phyloP scores from a whole-genome alignment of 1,140 invertebrate species.

The Diorhabda carinulata region DNA sequence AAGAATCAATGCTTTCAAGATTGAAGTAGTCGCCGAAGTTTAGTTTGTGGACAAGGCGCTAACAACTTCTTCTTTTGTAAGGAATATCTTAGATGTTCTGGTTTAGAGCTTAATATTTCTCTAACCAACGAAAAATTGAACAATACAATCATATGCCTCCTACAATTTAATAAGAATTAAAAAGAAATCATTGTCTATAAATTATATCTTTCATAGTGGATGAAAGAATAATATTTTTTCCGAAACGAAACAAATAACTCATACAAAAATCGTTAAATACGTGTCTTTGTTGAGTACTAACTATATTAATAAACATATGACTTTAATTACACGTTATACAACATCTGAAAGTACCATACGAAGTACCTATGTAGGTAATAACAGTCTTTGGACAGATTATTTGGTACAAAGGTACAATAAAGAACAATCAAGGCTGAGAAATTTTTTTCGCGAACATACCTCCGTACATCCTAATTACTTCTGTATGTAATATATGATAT shows the following conservation, averaged over 20 bases:
- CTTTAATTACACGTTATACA: not conserved
- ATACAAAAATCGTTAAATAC: conserved; percentile 1
- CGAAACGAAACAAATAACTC: not conserved
- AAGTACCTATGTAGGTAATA: not conserved
- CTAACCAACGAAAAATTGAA: too few relatives aligned
- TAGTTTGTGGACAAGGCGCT: too few relatives aligned
- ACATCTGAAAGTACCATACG: not conserved
- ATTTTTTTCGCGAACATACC: not conserved
- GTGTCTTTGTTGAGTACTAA: not conserved
- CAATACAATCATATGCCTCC: too few relatives aligned
- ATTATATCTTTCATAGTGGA: too few relatives aligned
- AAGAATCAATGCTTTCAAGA: too few relatives aligned
- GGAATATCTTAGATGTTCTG: too few relatives aligned
- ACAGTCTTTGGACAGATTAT: not conserved
- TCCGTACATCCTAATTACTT: not conserved
- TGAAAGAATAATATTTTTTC: too few relatives aligned
- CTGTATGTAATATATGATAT: not conserved
- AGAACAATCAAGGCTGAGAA: conserved; percentile 2
- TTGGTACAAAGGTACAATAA: not conserved
- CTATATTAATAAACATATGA: conserved; percentile 3
- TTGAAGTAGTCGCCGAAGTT: too few relatives aligned
- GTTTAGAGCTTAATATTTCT: too few relatives aligned
- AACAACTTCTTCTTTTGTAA: too few relatives aligned
- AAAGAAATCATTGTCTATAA: too few relatives aligned
- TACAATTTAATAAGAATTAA: too few relatives aligned